Evolutionary conservation across 1,140 invertebrate species (phyloP), one percentile per base, ranked within the genome.

Genomic region (Phocides pigmalion): DNA sequence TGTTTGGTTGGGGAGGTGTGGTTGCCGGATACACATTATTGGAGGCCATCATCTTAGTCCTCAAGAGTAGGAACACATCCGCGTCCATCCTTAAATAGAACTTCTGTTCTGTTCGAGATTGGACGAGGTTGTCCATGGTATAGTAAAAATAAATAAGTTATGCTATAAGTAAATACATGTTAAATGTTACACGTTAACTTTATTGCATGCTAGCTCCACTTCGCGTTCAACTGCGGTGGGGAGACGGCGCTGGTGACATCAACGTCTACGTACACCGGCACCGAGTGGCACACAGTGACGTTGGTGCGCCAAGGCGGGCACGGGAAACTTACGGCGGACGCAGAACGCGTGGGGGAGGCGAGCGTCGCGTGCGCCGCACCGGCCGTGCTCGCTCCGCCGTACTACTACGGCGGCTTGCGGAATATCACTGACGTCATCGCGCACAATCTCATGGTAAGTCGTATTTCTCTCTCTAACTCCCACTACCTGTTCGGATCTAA

Each of bases 221-320:
- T 83, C 62, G 41, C 72, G 8, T 89, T 87, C 74, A 89, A 89
- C 66, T 96, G 94, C 86, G 97, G 96, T 22, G 94, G 91, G 14
- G 95, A 94, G n/a, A 87, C 94, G 0, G 95, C 93, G 0, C 65
- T 91, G 0, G 82, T 98, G 0, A 79, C 85, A 46, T 93, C 93
- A 1, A 76, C 92, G 0, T 76, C 82, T 1, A 91, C 89, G 8
- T 95, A 97, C 62, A 96, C 97, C 72, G 98, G 99, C 84, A 95
- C 95, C 5, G 79, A 95, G 28, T 99, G 98, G 98, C 98, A 99
- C 81, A 94, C 92, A 0, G 93, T 96, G 0, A 90, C 91, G 9
- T 93, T 96, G 70, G 94, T 93, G 35, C 89, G 95, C 50, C 81
- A 93, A 20, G 78, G 84, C 1, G 90, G 92, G 20, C 80, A 91